These are phyloP conservation scores for Aradophagus sp. DNA, from an alignment of 1,140 invertebrate genomes.

Conservation along the genomic window DNA sequence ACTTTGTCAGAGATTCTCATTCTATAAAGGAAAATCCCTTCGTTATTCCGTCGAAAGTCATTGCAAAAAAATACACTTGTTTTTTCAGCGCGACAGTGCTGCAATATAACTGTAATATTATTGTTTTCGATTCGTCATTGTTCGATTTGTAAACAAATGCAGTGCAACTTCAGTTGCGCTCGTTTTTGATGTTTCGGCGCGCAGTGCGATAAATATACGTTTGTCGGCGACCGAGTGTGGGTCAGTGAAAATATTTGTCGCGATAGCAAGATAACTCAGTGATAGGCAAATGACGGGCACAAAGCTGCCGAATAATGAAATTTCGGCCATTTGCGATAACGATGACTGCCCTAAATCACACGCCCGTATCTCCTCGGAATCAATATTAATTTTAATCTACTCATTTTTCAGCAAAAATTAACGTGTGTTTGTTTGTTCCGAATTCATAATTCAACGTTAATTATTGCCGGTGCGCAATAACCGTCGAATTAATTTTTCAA, in stretches of 20 bases:
- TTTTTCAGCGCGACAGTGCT: no score
- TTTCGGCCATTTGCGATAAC: slow-evolving; percentile 35
- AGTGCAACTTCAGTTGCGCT: slow-evolving; percentile 12
- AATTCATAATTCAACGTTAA: slow-evolving; percentile 20
- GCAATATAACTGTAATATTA: no score
- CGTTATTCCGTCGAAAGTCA: no score
- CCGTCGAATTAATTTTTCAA: neutral
- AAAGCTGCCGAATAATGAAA: slow-evolving; percentile 45
- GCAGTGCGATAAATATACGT: slow-evolving; percentile 28
- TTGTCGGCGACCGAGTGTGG: slow-evolving; percentile 9
- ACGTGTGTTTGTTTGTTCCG: neutral
- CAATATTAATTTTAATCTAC: slow-evolving; percentile 38
- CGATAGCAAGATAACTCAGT: slow-evolving; percentile 41
- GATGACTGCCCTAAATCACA: slow-evolving; percentile 27
- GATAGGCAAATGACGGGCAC: slow-evolving; percentile 44
- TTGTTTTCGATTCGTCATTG: neutral
- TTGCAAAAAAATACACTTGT: no score
- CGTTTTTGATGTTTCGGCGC: slow-evolving; percentile 6
- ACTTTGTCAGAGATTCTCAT: no score
- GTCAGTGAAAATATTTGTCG: slow-evolving; percentile 40
- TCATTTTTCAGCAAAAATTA: slow-evolving; percentile 16
- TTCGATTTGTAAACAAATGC: slow-evolving; percentile 4
- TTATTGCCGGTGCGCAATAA: slow-evolving; percentile 10
- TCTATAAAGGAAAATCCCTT: no score
- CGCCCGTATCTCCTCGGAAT: slow-evolving; percentile 16